Percentiles rank a stretch among this genome's conserved stretches.
Evolutionary conservation across 2,113 vertebrate genomes (phyloP).

Genomic region (Odocoileus hemionus): DNA sequence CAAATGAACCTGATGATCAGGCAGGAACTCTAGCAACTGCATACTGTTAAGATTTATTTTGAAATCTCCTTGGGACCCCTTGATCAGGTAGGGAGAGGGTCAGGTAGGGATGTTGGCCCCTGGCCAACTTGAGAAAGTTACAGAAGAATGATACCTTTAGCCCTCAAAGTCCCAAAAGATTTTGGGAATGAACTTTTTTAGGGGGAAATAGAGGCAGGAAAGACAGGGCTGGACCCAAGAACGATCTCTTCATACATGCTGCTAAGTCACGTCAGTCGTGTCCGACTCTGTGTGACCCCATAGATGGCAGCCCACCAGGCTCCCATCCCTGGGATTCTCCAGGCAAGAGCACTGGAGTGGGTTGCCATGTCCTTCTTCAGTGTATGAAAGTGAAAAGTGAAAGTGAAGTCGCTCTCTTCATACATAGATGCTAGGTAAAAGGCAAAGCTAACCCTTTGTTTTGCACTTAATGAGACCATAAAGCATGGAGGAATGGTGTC

Average conservation of each 20-base stretch:
- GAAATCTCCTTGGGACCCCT: background rate
- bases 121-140: background rate
- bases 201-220: background rate
- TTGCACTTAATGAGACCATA: background rate
- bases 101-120: background rate
- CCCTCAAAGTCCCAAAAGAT: background rate
- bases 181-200: background rate
- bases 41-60: background rate
- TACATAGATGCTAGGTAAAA: background rate
- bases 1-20: background rate
- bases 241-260: background rate
- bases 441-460: background rate
- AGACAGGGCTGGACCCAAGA: background rate
- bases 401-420: background rate
- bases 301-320: too few relatives aligned
- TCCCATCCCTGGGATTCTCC: too few relatives aligned
- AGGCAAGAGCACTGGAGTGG: too few relatives aligned
- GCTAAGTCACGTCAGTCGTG: too few relatives aligned
- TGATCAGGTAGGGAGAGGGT: background rate
- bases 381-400: too few relatives aligned
- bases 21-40: background rate
- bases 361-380: too few relatives aligned
- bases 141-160: background rate
- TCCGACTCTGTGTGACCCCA: too few relatives aligned
- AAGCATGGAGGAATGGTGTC: background rate